A percentile compares a stretch with the other conserved stretches of the same genome.
phyloP scores from a whole-genome alignment of 1,140 invertebrate genomes.

The Antheraea pernyi region DNA sequence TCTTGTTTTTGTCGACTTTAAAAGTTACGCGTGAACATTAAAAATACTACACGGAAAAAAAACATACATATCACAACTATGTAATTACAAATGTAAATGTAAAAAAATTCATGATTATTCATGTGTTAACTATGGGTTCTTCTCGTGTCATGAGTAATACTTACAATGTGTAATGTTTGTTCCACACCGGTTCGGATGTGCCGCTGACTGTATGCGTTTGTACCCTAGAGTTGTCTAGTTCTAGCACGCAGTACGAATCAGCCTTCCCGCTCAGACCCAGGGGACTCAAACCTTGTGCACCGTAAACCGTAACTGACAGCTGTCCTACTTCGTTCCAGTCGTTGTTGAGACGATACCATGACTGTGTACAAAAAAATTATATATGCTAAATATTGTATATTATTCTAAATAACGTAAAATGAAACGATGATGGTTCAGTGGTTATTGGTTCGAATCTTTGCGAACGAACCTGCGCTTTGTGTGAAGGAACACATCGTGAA shows the following conservation, averaged over 20 bases:
- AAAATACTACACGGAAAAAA: not conserved
- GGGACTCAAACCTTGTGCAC: slow-evolving; percentile 50
- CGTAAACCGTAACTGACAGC: slow-evolving; percentile 57
- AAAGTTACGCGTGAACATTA: not conserved
- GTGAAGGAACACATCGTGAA: too few relatives aligned
- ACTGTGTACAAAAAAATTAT: slow-evolving; percentile 33
- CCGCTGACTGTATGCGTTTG: slow-evolving; percentile 55
- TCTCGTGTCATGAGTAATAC: slow-evolving; percentile 19
- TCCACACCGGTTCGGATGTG: slow-evolving; percentile 60
- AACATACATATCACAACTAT: not conserved
- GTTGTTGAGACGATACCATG: slow-evolving; percentile 59
- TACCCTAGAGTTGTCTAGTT: slow-evolving; percentile 65
- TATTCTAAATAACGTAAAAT: not conserved
- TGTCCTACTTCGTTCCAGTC: slow-evolving; percentile 60
- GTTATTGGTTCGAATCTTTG: too few relatives aligned
- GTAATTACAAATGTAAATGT: too few relatives aligned
- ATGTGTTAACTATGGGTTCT: not conserved
- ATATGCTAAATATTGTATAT: not conserved
- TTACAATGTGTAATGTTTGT: slow-evolving; percentile 68
- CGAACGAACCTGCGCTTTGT: too few relatives aligned
- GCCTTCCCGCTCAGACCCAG: slow-evolving; percentile 57
- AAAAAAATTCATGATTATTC: too few relatives aligned
- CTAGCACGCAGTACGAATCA: slow-evolving; percentile 60
- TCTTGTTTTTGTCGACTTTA: too few relatives aligned
- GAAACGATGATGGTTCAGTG: too few relatives aligned